Conservation (phyloP, 2,113 vertebrate genomes). For the Notothenia rossii region DNA sequence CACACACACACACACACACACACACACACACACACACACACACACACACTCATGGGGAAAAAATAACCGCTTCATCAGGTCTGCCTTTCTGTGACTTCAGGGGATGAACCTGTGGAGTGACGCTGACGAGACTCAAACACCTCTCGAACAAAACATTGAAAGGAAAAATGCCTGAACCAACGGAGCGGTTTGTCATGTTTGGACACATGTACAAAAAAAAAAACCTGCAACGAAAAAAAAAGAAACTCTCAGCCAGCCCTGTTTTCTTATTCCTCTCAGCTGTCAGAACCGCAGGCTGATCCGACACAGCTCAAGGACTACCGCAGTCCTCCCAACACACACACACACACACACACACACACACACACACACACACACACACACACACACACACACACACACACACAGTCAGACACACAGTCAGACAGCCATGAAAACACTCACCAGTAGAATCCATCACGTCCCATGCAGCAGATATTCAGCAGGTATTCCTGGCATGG, state of each 20-base stretch:
- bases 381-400: neutral
- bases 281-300: slow-evolving; percentile 63
- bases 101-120: slow-evolving; percentile 66
- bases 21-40: too few relatives aligned
- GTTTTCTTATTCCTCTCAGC: slow-evolving; percentile 56
- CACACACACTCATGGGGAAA: too few relatives aligned
- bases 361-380: slow-evolving; percentile 30
- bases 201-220: neutral
- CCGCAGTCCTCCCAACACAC: slow-evolving; percentile 58
- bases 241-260: slow-evolving; percentile 12
- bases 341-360: slow-evolving; percentile 33
- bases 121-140: slow-evolving; percentile 6
- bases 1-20: too few relatives aligned
- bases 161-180: too few relatives aligned
- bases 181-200: neutral
- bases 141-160: neutral
- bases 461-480: slow-evolving; percentile 50
- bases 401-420: neutral
- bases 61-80: neutral
- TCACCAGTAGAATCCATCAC: slow-evolving; percentile 63
- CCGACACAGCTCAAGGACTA: slow-evolving; percentile 65
- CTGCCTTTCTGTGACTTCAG: slow-evolving; percentile 46
- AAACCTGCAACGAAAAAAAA: slow-evolving; percentile 37
- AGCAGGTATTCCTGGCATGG: slow-evolving; percentile 67
- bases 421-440: slow-evolving; percentile 37